These are phyloP conservation scores for Venturia canescens DNA, from an alignment of 1,140 invertebrate species.

Conservation along the genomic window DNA sequence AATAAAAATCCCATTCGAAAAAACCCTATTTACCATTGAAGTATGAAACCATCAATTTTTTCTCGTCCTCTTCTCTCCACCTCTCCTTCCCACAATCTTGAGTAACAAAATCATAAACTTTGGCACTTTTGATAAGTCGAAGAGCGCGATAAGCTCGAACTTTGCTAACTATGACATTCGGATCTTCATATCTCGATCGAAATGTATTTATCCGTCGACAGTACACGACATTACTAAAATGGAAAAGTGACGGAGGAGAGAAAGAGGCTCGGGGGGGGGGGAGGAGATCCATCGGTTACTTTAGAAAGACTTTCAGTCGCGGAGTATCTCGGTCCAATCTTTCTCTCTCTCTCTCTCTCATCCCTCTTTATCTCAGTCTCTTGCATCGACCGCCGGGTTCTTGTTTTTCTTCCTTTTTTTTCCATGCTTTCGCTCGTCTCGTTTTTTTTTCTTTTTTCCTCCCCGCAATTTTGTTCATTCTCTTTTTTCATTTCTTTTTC, in stretches of 20 bases:
- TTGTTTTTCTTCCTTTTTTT: slow-evolving; percentile 31
- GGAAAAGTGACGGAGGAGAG: slow-evolving; percentile 10
- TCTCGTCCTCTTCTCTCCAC: neutral
- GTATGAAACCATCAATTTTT: neutral
- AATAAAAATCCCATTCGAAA: neutral
- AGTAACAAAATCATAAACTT: neutral
- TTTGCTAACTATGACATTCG: neutral
- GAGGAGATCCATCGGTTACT: slow-evolving; percentile 22
- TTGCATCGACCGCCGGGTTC: slow-evolving; percentile 9
- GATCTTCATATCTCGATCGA: slow-evolving; percentile 12
- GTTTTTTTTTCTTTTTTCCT: slow-evolving; percentile 25
- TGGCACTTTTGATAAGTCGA: neutral
- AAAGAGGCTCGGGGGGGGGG: neutral
- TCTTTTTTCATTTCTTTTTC: slow-evolving; percentile 40
- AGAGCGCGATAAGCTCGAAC: neutral
- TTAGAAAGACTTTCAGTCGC: slow-evolving; percentile 23
- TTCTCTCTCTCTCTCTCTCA: slow-evolving; percentile 29
- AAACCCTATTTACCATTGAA: neutral
- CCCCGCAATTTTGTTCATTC: slow-evolving; percentile 9
- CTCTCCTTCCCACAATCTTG: neutral
- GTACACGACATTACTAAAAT: slow-evolving; percentile 36
- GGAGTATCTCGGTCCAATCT: slow-evolving; percentile 16
- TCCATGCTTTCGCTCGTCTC: neutral
- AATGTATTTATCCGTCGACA: slow-evolving; percentile 8
- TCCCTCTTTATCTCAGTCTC: slow-evolving; percentile 40